These are phyloP conservation scores for Habrosyne pyritoides DNA, from an alignment of 2,888 invertebrate genomes.

Conservation along the genomic window DNA sequence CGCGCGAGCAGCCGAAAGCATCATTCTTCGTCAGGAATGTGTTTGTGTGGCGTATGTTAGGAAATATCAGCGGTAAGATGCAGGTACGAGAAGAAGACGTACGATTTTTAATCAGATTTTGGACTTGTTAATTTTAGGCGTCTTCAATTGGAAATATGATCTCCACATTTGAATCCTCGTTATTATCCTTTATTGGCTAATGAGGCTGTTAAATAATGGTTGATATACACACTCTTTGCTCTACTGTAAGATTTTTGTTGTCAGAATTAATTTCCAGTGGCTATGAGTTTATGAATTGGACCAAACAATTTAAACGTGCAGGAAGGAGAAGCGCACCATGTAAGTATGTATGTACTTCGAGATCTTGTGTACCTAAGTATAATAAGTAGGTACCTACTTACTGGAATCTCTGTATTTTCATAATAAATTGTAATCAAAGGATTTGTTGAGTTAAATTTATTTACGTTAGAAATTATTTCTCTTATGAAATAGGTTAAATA, in stretches of 20 bases:
- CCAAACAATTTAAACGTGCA: conserved; percentile 50
- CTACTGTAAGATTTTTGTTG: too few relatives aligned
- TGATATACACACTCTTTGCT: too few relatives aligned
- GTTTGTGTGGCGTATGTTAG: conserved; percentile 45
- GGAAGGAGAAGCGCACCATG: conserved; percentile 47
- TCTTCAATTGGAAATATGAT: too few relatives aligned
- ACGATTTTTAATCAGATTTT: background rate
- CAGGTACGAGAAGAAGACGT: background rate
- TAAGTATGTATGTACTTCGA: conserved; percentile 29
- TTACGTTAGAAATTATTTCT: too few relatives aligned
- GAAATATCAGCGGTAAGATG: background rate
- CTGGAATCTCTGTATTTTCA: background rate
- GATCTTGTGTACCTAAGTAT: conserved; percentile 24
- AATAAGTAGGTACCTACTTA: conserved; percentile 18
- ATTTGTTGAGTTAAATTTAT: too few relatives aligned
- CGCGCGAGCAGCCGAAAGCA: conserved; percentile 79
- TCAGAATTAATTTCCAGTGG: conserved; percentile 6
- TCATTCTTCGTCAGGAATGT: conserved; percentile 83
- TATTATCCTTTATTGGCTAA: too few relatives aligned
- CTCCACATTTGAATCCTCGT: too few relatives aligned
- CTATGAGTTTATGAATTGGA: conserved; percentile 33
- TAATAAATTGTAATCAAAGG: background rate
- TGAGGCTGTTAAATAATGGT: too few relatives aligned
- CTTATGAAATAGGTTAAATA: too few relatives aligned
- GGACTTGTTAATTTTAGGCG: background rate